Conservation (phyloP, 2,797 vertebrate species). For the Protonibea diacanthus region DNA sequence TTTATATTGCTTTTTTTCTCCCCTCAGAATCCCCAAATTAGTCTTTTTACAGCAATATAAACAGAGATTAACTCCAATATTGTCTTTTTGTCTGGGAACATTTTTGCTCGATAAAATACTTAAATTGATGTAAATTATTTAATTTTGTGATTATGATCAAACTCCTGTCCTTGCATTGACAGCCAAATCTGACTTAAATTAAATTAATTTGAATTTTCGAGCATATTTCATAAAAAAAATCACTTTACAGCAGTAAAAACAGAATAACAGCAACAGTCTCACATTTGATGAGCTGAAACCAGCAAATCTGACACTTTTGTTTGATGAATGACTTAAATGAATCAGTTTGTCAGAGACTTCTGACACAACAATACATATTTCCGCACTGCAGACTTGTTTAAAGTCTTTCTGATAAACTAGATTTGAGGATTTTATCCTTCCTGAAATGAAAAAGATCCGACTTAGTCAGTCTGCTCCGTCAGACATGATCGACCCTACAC, state of each 20-base stretch:
- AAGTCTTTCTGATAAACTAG: background rate
- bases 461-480: constrained; percentile 10
- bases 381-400: background rate
- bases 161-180: background rate
- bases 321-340: too few relatives aligned
- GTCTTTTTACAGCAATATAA: background rate
- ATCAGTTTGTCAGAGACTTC: background rate
- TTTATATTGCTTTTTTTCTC: background rate
- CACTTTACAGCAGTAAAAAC: too few relatives aligned
- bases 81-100: background rate
- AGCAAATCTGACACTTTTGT: background rate
- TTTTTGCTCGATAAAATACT: background rate
- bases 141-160: background rate
- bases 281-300: background rate
- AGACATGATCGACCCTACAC: constrained; percentile 9
- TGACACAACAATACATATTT: background rate
- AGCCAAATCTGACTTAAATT: background rate
- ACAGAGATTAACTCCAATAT: background rate
- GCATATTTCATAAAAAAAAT: too few relatives aligned
- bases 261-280: background rate
- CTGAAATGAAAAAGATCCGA: background rate
- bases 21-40: background rate
- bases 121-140: background rate
- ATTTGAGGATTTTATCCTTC: background rate
- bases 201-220: background rate